Conservation (phyloP, 2,113 vertebrate genomes). For the Neoarius graeffei region DNA sequence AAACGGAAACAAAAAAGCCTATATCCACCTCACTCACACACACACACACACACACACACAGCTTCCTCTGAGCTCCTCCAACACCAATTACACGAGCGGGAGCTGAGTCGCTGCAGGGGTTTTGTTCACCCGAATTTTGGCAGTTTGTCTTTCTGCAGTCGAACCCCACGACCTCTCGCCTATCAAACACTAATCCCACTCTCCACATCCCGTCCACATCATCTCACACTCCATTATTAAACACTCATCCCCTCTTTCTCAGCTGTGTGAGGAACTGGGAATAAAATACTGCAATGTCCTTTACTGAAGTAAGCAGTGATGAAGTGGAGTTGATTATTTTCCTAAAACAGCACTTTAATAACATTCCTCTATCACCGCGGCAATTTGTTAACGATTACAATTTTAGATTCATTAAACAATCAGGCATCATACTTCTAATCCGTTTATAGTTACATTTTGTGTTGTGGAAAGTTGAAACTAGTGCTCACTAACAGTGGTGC, state of each 20-base stretch:
- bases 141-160: not conserved
- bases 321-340: not conserved
- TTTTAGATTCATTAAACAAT: not conserved
- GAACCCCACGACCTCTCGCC: not conserved
- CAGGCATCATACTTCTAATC: not conserved
- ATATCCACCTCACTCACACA: not conserved
- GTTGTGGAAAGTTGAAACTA: not conserved
- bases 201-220: not conserved
- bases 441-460: not conserved
- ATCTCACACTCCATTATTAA: not conserved
- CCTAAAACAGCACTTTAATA: not conserved
- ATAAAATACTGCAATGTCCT: not conserved
- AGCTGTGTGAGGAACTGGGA: not conserved
- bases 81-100: constrained; percentile 16
- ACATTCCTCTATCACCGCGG: not conserved
- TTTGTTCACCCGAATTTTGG: not conserved
- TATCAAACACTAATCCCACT: not conserved
- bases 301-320: not conserved
- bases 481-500: too few relatives aligned
- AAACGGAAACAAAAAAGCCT: constrained; percentile 5
- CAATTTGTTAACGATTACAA: not conserved
- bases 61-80: constrained; percentile 5
- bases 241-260: not conserved
- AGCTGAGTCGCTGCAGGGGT: not conserved
- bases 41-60: not conserved